Evolutionary conservation across 1,140 invertebrate genomes (phyloP).

Genomic region (Helicoverpa armigera): DNA sequence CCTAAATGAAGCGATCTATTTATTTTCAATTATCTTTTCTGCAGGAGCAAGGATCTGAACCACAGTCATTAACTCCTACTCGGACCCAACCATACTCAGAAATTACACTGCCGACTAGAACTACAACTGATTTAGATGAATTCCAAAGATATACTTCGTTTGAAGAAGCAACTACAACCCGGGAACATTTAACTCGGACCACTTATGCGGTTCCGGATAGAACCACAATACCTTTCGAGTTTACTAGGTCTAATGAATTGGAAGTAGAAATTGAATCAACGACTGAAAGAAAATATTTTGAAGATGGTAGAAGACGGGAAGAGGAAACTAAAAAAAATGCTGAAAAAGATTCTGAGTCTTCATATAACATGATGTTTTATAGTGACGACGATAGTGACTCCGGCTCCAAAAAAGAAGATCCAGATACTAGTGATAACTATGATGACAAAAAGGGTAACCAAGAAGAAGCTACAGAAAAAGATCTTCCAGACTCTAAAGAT

Average conservation of each 20-base stretch:
- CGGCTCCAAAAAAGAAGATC: slow-evolving; percentile 51
- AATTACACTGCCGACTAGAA: slow-evolving; percentile 59
- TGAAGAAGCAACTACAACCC: slow-evolving; percentile 45
- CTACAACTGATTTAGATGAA: slow-evolving; percentile 49
- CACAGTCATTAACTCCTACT: slow-evolving; percentile 47
- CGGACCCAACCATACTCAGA: slow-evolving; percentile 59
- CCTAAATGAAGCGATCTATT: background rate
- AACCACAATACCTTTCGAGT: slow-evolving; percentile 42
- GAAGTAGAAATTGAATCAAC: slow-evolving; percentile 2
- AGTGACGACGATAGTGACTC: slow-evolving; percentile 59
- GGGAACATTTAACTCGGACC: slow-evolving; percentile 50
- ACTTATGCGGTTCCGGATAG: slow-evolving; percentile 48
- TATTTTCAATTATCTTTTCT: background rate
- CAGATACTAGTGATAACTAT: slow-evolving; percentile 53
- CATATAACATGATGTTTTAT: slow-evolving; percentile 69
- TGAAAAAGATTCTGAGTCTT: slow-evolving; percentile 60
- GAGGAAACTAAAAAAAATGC: slow-evolving; percentile 42
- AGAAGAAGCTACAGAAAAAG: background rate
- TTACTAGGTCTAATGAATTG: background rate
- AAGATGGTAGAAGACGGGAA: slow-evolving; percentile 12
- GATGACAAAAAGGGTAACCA: slow-evolving; percentile 49
- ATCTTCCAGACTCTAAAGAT: background rate
- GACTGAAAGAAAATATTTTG: slow-evolving; percentile 7
- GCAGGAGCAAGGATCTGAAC: background rate
- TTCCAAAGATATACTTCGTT: slow-evolving; percentile 57